Percentiles rank a stretch among this genome's conserved stretches.
phyloP scores from a whole-genome alignment of 2,113 vertebrate species.

The Atlantisia rogersi region DNA sequence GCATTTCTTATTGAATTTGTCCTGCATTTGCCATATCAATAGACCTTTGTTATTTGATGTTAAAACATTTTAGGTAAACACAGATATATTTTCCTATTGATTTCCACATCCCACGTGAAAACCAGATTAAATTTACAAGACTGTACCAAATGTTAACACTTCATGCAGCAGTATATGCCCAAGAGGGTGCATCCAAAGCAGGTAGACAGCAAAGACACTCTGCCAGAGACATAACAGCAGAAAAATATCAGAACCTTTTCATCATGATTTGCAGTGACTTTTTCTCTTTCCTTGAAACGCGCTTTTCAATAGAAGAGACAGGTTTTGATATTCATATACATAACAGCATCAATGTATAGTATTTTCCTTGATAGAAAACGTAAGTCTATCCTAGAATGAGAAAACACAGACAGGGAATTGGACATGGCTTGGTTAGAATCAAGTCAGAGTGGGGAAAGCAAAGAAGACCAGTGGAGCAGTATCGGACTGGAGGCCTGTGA shows the following conservation, averaged over 20 bases:
- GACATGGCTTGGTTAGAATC: not conserved
- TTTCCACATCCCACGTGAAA: constrained; percentile 12
- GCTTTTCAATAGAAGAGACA: not conserved
- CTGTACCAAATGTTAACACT: not conserved
- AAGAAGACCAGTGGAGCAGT: not conserved
- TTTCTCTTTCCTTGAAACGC: not conserved
- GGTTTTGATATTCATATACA: not conserved
- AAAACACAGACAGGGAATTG: not conserved
- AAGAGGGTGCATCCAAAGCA: not conserved
- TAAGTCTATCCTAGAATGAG: not conserved
- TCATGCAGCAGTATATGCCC: not conserved
- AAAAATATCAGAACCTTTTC: not conserved
- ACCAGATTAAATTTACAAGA: not conserved
- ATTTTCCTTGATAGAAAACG: not conserved
- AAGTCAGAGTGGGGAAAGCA: not conserved
- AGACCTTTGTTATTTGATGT: constrained; percentile 25
- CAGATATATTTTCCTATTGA: constrained; percentile 30
- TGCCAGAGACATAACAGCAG: not conserved
- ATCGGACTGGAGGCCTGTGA: too few relatives aligned
- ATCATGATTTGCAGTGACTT: not conserved
- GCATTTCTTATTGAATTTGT: constrained; percentile 37
- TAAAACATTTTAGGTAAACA: constrained; percentile 19
- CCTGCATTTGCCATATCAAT: not conserved
- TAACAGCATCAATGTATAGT: not conserved
- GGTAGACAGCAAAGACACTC: not conserved